Conservation (phyloP, 1,140 invertebrate genomes). For the Drosophila parvula region DNA sequence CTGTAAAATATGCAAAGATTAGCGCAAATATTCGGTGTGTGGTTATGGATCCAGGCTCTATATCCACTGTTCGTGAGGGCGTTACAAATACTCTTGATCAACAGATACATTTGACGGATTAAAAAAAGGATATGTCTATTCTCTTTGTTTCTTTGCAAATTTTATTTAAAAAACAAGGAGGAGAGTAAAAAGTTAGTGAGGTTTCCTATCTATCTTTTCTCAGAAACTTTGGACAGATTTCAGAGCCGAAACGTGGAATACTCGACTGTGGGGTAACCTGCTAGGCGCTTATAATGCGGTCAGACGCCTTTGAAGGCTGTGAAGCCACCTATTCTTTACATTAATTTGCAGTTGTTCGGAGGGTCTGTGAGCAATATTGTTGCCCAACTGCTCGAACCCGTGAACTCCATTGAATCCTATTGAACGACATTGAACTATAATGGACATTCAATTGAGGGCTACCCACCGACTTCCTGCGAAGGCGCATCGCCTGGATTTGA, state of each 20-base stretch:
- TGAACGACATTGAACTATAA: constrained; percentile 12
- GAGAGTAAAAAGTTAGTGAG: too few relatives aligned
- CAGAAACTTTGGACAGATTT: neutral
- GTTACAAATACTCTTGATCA: constrained; percentile 2
- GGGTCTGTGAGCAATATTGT: neutral
- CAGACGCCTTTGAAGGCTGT: neutral
- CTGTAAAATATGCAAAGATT: constrained; percentile 9
- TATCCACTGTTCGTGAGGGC: neutral
- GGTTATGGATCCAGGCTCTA: too few relatives aligned
- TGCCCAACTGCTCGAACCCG: neutral
- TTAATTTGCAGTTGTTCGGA: constrained; percentile 9
- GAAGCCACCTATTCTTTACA: neutral
- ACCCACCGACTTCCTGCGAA: constrained; percentile 70
- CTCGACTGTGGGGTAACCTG: too few relatives aligned
- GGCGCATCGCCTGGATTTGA: constrained; percentile 49
- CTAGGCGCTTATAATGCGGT: constrained; percentile 4
- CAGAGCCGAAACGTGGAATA: neutral
- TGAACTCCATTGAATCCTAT: constrained; percentile 1
- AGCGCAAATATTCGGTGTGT: neutral
- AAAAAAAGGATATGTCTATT: too few relatives aligned
- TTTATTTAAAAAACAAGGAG: too few relatives aligned
- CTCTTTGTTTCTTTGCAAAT: too few relatives aligned
- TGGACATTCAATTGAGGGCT: constrained; percentile 28
- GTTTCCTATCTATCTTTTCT: neutral
- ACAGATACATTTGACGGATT: too few relatives aligned